Evolutionary conservation across 2,797 vertebrate species (phyloP).

Genomic region (Yasuhikotakia modesta): DNA sequence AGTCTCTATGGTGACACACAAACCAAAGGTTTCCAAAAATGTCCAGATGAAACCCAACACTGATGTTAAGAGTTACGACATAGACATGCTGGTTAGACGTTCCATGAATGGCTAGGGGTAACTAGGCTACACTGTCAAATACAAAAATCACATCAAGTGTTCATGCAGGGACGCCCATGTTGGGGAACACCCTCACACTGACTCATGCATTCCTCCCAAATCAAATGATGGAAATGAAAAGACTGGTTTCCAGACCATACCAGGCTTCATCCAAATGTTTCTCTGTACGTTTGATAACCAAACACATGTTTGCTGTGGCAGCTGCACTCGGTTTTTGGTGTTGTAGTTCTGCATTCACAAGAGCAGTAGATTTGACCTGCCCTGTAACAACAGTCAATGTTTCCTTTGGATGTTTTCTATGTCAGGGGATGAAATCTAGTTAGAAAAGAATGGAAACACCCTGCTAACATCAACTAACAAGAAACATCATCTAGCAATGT

Average conservation of each 20-base stretch:
- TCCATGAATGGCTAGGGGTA: background rate
- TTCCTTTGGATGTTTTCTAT: too few species aligned
- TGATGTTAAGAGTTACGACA: background rate
- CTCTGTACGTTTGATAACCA: background rate
- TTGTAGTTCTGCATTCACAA: background rate
- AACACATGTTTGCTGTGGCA: conserved; percentile 11
- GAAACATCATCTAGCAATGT: too few species aligned
- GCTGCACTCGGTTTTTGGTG: background rate
- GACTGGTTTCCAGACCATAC: background rate
- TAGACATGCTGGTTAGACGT: background rate
- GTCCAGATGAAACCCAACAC: background rate
- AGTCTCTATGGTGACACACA: background rate
- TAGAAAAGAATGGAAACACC: too few species aligned
- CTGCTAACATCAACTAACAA: too few species aligned
- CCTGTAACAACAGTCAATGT: too few species aligned
- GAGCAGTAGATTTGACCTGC: too few species aligned
- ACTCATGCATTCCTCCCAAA: conserved; percentile 31
- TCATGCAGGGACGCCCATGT: background rate
- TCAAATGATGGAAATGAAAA: background rate
- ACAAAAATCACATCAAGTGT: background rate
- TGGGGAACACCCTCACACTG: conserved; percentile 52
- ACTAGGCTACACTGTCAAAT: background rate
- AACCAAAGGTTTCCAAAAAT: background rate
- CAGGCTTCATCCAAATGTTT: background rate
- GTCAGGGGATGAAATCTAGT: too few species aligned